Conservation (phyloP, 2,113 vertebrate species). For the Benitochromis conjunctus region DNA sequence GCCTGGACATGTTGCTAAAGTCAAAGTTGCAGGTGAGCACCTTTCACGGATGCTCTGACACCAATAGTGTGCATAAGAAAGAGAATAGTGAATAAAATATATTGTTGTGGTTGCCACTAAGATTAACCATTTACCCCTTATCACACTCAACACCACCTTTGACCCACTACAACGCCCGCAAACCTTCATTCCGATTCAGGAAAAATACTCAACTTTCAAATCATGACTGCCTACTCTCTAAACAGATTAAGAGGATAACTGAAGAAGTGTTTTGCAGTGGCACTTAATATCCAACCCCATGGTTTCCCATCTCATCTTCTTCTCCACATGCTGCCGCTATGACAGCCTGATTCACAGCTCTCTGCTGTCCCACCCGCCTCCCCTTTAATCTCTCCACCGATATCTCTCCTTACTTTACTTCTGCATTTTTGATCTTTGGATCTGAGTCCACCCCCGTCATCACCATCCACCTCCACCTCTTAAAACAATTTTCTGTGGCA, state of each 20-base stretch:
- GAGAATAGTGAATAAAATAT: background rate
- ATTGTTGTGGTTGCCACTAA: background rate
- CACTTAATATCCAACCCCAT: slow-evolving; percentile 27
- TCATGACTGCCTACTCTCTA: background rate
- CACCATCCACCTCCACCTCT: slow-evolving; percentile 8
- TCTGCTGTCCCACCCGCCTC: slow-evolving; percentile 29
- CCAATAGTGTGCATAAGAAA: background rate
- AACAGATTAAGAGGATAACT: background rate
- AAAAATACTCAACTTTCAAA: background rate
- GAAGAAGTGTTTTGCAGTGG: background rate
- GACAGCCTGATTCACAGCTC: slow-evolving; percentile 45
- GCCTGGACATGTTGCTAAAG: background rate
- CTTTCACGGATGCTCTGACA: background rate
- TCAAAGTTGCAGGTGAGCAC: background rate
- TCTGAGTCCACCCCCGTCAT: background rate
- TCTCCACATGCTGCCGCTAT: slow-evolving; percentile 26
- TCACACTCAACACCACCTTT: background rate
- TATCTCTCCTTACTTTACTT: slow-evolving; percentile 5
- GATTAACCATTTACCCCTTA: background rate
- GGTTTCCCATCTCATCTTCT: slow-evolving; percentile 39
- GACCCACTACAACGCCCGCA: background rate
- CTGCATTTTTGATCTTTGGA: slow-evolving; percentile 34
- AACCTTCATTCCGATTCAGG: background rate
- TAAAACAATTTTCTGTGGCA: background rate
- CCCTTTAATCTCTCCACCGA: slow-evolving; percentile 45